phyloP scores from a whole-genome alignment of 2,888 invertebrate species.

The Aphidoletes aphidimyza region DNA sequence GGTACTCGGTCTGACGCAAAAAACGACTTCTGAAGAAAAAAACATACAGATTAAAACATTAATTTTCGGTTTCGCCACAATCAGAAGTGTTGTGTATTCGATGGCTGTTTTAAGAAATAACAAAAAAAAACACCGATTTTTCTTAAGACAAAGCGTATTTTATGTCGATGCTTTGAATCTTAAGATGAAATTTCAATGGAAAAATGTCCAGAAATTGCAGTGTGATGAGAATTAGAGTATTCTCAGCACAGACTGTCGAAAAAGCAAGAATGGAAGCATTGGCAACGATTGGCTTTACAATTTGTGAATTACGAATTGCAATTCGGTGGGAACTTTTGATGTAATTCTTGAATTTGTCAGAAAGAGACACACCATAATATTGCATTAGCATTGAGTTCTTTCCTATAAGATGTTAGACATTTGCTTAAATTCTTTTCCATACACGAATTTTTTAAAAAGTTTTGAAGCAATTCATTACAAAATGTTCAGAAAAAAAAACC shows the following conservation, averaged over 20 bases:
- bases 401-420: no score
- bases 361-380: no score
- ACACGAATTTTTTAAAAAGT: no score
- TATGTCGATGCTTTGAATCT: no score
- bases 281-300: background rate
- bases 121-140: background rate
- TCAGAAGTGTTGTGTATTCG: background rate
- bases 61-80: background rate
- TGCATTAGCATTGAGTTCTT: no score
- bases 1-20: background rate
- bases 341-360: background rate
- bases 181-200: background rate
- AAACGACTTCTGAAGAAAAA: background rate
- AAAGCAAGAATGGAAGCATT: background rate
- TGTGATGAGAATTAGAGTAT: background rate
- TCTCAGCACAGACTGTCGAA: background rate
- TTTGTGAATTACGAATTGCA: background rate
- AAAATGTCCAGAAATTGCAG: background rate
- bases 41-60: slow-evolving; percentile 10
- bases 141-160: background rate
- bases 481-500: no score
- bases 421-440: no score
- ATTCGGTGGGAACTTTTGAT: slow-evolving; percentile 5
- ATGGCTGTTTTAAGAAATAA: background rate
- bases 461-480: no score